A percentile compares a stretch with the other conserved stretches of the same genome.
Conservation (phyloP, 2,888 invertebrate species). For the Hemithea aestivaria region DNA sequence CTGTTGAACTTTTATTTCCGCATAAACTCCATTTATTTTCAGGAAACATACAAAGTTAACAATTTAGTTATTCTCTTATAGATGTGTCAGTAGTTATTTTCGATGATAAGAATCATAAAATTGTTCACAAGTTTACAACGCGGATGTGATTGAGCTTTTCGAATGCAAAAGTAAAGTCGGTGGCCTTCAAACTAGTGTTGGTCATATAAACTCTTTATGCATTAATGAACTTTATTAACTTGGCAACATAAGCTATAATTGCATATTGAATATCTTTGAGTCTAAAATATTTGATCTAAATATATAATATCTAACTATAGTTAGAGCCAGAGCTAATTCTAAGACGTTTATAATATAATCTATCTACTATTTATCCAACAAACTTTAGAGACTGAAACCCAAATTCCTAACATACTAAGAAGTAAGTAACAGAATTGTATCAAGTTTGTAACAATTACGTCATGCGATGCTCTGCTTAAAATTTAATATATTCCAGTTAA, state of each 20-base stretch:
- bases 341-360: too few species aligned
- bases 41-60: constrained; percentile 31
- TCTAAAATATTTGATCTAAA: too few species aligned
- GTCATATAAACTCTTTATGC: constrained; percentile 29
- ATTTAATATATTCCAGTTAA: too few species aligned
- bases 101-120: constrained; percentile 23
- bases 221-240: constrained; percentile 16
- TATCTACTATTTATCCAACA: too few species aligned
- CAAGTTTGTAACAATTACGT: too few species aligned
- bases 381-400: constrained; percentile 10
- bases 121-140: constrained; percentile 41
- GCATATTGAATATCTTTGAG: too few species aligned
- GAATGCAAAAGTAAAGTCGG: constrained; percentile 59
- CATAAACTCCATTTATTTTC: constrained; percentile 1
- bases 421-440: too few species aligned
- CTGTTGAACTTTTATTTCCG: constrained; percentile 26
- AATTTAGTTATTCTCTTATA: constrained; percentile 17
- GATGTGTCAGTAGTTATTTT: constrained; percentile 18
- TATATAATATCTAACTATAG: too few species aligned
- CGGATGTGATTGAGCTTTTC: constrained; percentile 65
- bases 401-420: background rate
- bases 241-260: constrained; percentile 15
- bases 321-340: too few species aligned
- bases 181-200: constrained; percentile 56
- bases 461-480: too few species aligned